Conservation (phyloP, 2,113 vertebrate genomes). For the Peromyscus californicus region DNA sequence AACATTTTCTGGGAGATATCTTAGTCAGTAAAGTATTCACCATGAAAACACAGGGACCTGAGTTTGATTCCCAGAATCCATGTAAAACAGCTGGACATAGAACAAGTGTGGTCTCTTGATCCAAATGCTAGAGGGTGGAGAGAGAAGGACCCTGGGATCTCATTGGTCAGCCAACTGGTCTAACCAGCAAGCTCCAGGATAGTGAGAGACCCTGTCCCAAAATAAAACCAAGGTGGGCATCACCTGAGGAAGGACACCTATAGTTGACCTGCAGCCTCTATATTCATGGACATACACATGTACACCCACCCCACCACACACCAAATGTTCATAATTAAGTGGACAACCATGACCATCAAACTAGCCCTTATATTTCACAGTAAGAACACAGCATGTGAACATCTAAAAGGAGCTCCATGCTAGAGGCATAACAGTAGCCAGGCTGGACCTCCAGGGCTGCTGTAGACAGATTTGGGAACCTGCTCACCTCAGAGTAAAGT, state of each 20-base stretch:
- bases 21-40: neutral
- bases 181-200: too few relatives aligned
- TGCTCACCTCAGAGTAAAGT: constrained; percentile 95
- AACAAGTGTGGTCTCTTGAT: neutral
- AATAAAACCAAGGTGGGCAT: neutral
- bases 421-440: too few relatives aligned
- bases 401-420: neutral
- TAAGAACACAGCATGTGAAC: neutral
- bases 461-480: neutral
- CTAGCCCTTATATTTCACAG: accelerated
- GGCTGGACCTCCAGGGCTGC: neutral
- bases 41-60: neutral
- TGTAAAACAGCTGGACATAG: neutral
- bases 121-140: neutral
- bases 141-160: neutral
- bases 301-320: neutral
- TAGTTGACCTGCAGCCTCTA: neutral
- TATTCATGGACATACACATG: neutral
- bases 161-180: neutral
- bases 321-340: neutral
- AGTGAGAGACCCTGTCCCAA: neutral
- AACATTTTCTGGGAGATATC: neutral
- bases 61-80: neutral
- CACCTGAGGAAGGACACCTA: neutral
- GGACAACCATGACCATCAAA: neutral